Evolutionary conservation across 2,888 invertebrate genomes (phyloP), one percentile per base, ranked within the genome.

Genomic region (Yponomeuta malinellus): DNA sequence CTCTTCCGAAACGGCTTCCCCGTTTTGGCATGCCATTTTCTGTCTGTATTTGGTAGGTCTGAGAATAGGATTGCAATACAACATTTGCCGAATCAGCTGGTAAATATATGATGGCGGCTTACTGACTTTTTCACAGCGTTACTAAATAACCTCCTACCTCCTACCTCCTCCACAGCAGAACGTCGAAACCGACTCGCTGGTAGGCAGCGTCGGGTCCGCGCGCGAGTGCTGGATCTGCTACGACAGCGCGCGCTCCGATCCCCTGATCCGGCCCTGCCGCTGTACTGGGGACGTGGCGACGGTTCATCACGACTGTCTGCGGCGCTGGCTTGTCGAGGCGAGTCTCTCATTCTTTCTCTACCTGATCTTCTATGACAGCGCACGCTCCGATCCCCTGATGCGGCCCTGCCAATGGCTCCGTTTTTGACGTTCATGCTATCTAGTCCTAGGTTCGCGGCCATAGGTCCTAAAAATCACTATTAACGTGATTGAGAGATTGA

Each of bases 211-310:
- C 71, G 84, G 86, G 0, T 88, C 90, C 0, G 76, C 75, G 0
- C 88, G 90, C 78, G 98, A 98, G 85, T 98, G 98, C 84, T 98
- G 98, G 97, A 98, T 98, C 78, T 98, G 98, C 87, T 98, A 98
- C 84, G 98, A 98, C 87, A 93, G 92, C 74, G 95, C 97, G 59
- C 94, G 96, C 71, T 88, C 93, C 31, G 97, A 98, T 81, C 96
- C 96, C 1, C 93, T 98, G 72, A 98, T 98, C 82, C 95, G 96
- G 78, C 98, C 98, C 12, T 98, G 98, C 81, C 95, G 95, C 72
- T 98, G 98, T 85, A 95, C 96, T 67, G 98, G 98, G 10, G 98
- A 98, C 87, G 97, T 97, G n/a, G 96, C 97, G 73, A 96, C 96
- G 48, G 98, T 98, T 70, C 97, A 98, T 89, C 97, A 98, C 83